Evolutionary conservation across 2,888 invertebrate genomes (phyloP), one percentile per base, ranked within the genome.

Genomic region (Mesoligia furuncula): DNA sequence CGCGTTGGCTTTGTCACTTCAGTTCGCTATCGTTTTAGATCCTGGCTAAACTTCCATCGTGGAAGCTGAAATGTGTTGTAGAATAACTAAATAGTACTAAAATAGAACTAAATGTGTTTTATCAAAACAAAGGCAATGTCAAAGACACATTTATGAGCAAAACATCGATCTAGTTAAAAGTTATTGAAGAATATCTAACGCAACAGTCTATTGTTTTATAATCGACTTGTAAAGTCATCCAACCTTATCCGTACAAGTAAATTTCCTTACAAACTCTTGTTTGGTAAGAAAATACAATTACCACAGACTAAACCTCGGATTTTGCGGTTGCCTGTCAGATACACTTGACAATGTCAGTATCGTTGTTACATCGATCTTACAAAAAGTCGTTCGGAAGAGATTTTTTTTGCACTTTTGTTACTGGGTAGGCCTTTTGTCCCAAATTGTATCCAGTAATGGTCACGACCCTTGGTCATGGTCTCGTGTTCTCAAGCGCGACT

Each of bases 221-320:
- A 39, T 54, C 36, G 11, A 45, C 68, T 74, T 48, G 64, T 57
- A 17, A 75, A 79, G 31, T 72, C 42, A 65, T 42, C 51, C 51
- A 66, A 24, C 64, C 36, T 67, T 59, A 67, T 51, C 61, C n/a
- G 27, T n/a, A 74, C 70, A 73, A 70, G 70, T 36, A 61, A 71
- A 73, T 66, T 81, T 83, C 79, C 85, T 84, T 73, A 74, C 79
- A 75, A 85, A 80, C 84, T 77, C 77, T 70, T 89, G 86, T 91
- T 91, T 89, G 83, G 80, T 86, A 89, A 90, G 89, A 90, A 91
- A 92, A 93, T 90, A 92, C 90, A 92, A 93, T 92, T 91, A 91
- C 89, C 79, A 83, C 77, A 83, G 86, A 90, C 91, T 90, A 92
- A 90, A 90, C 89, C 86, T 84, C 79, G 75, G 78, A 83, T 87